Evolutionary conservation across 2,113 vertebrate species (phyloP), one percentile per base, ranked within the genome.

Genomic region (Lathamus discolor): DNA sequence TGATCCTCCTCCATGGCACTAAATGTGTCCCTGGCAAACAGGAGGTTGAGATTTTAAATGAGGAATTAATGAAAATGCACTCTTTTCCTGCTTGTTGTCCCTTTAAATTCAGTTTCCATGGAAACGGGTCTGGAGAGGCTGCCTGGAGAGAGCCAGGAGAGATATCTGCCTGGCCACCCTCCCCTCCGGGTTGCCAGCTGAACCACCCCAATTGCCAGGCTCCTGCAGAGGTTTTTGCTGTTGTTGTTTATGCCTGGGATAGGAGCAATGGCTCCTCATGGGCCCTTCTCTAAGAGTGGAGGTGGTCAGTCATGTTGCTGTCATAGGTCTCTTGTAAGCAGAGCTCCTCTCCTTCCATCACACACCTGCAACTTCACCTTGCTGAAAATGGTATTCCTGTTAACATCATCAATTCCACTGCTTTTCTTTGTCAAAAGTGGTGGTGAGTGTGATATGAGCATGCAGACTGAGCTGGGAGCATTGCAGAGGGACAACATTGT

Each of bases 301-400:
- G 8, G 28, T 18, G 13, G 33, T 14, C 51, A 87, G 33, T n/a
- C 35, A 48, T 3, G 74, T 44, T 82, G 35, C 27, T 46, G 62
- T 59, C 0, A 0, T 7, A 1, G 10, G 39, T 17, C 6, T 1
- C 37, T 41, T 51, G 37, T 33, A 63, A 75, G 51, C 2, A 3
- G 46, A 67, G 13, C 29, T 86, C 39, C 67, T 64, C 63, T 92
- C 57, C 44, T 52, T 46, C 75, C 25, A 44, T 4, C 3, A 4
- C 43, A 4, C 2, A 3, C 13, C 25, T 0, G 0, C 0, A 0
- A 55, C 0, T 0, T 9, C 0, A 1, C 28, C 33, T 64, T 4
- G 0, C 62, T 72, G 70, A 27, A 82, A 73, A 76, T 25, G 52
- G n/a, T 48, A 39, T 23, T 51, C 33, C n/a, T 74, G 10, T 16